Percentiles rank a stretch among this genome's conserved stretches.
Conservation (phyloP, 2,888 invertebrate species). For the Lingula anatina region DNA sequence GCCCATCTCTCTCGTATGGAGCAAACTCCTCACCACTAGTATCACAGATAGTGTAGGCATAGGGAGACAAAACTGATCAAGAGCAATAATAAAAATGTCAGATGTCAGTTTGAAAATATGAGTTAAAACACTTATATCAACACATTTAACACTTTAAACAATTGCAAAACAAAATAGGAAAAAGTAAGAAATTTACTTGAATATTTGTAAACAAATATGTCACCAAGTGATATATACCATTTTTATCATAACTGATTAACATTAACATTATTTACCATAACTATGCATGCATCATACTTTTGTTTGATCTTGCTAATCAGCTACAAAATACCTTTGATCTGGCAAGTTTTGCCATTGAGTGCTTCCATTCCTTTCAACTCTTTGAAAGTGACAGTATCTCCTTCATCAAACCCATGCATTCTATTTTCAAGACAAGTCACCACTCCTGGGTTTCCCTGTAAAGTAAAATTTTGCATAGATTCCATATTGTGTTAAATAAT, state of each 20-base stretch:
- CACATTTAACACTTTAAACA: too few relatives aligned
- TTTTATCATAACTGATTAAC: too few relatives aligned
- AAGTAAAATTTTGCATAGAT: too few relatives aligned
- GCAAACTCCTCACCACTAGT: slow-evolving; percentile 31
- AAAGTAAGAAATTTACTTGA: too few relatives aligned
- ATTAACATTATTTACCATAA: too few relatives aligned
- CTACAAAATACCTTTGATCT: slow-evolving; percentile 49
- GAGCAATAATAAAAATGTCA: background rate
- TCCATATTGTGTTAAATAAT: background rate
- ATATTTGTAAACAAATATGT: too few relatives aligned
- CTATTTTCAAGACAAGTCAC: slow-evolving; percentile 42
- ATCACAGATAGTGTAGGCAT: slow-evolving; percentile 44
- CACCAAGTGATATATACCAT: too few relatives aligned
- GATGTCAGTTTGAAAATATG: too few relatives aligned
- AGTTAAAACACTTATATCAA: background rate
- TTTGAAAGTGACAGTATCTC: slow-evolving; percentile 46
- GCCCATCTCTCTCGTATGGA: slow-evolving; percentile 40
- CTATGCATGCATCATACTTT: too few relatives aligned
- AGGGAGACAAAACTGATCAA: slow-evolving; percentile 41
- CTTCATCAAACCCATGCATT: slow-evolving; percentile 45
- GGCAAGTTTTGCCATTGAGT: slow-evolving; percentile 35
- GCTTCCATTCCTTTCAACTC: slow-evolving; percentile 46
- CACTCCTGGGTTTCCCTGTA: slow-evolving; percentile 42
- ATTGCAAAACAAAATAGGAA: too few relatives aligned
- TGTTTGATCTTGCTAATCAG: too few relatives aligned